Conservation (phyloP, 2,113 vertebrate species). For the Myotis yumanensis region DNA sequence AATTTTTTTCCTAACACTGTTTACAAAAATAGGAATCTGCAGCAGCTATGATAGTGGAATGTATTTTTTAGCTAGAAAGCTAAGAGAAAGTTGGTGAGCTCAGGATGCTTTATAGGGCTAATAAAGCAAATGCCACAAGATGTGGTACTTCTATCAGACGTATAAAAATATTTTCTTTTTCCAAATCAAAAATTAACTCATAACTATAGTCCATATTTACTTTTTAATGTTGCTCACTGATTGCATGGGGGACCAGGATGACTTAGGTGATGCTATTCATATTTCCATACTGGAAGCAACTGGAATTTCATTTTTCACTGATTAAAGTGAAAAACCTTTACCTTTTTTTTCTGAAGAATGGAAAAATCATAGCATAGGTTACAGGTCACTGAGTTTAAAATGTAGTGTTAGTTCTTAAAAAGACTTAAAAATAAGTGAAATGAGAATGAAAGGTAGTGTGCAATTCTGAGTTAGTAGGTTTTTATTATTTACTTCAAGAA, state of each 20-base stretch:
- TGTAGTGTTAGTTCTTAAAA: not conserved
- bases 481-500: constrained; percentile 19
- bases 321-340: not conserved
- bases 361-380: not conserved
- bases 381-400: not conserved
- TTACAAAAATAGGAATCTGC: constrained; percentile 22
- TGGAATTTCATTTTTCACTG: constrained; percentile 1
- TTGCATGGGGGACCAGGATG: not conserved
- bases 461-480: not conserved
- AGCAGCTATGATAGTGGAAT: not conserved
- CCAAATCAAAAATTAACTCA: not conserved
- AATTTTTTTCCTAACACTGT: not conserved
- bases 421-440: constrained; percentile 8
- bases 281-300: not conserved
- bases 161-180: constrained; percentile 26
- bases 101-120: not conserved
- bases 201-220: not conserved
- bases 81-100: constrained; percentile 4
- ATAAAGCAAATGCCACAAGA: constrained; percentile 5
- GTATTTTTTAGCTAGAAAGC: constrained; percentile 23
- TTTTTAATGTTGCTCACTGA: not conserved
- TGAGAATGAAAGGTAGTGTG: not conserved
- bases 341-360: not conserved
- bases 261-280: not conserved
- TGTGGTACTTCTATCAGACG: not conserved